Evolutionary conservation across 2,888 invertebrate genomes (phyloP), one percentile per base, ranked within the genome.

Genomic region (Gonocerus acuteangulatus): DNA sequence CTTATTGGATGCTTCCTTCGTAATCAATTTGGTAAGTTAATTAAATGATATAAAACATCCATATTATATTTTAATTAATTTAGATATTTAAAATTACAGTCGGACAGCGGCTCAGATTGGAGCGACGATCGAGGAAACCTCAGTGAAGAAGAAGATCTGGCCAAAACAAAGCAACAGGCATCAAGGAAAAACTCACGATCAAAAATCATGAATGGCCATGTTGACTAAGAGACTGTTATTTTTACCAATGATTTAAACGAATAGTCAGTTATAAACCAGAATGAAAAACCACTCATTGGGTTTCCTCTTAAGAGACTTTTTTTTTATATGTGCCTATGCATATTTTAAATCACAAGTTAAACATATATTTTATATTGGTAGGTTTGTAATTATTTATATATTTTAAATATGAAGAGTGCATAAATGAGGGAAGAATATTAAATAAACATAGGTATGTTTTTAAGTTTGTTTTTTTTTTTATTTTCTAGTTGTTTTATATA

Each of bases 101-200:
- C 62, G 1, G 62, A 62, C 15, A 62, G 62, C 22, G 62, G 62
- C 2, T 62, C 62, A 4, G 62, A 62, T 32, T 62, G 62, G 62
- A 62, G 62, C 27, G 52, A 19, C 15, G 39, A 47, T n/a, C 3
- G 47, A 16, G 47, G 47, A 2, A 16, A 9, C 9, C 16, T 34
- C n/a, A 57, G 45, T 47, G 57, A 57, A 1, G 57, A 57, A 3
- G 57, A 57, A 47, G 57, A 57, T 19, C 39, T 27, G 22, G 23
- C 19, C 19, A 32, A 32, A 22, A 23, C 22, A 2, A 57, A 57
- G 13, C 3, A 7, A 16, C 11, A 4, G 4, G 19, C 22, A 16
- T 4, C 16, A 16, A 57, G 32, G 19, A 57, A 57, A 15, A 27
- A 57, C 18, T 11, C 57, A 21, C 44, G 47, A 27, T 15, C 57